Conservation (phyloP, 23 tunicate genomes). For the Trididemnum nubilum region DNA sequence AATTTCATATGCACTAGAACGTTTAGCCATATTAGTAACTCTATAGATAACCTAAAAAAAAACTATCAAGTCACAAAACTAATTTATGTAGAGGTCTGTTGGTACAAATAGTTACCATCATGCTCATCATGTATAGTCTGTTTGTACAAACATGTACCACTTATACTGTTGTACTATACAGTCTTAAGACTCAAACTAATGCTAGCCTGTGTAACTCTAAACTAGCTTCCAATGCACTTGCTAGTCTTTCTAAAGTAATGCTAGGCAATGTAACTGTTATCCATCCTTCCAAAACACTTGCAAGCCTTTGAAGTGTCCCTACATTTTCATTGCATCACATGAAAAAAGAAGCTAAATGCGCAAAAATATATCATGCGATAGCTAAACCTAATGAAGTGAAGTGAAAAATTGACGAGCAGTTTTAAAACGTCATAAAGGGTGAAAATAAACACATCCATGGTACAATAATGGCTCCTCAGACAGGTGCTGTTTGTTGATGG, state of each 20-base stretch:
- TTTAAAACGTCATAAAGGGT: conserved; percentile 18
- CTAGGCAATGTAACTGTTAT: conserved; percentile 21
- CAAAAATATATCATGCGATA: conserved; percentile 26
- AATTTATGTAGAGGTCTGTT: conserved; percentile 31
- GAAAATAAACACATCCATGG: conserved; percentile 25
- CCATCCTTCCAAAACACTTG: conserved; percentile 27
- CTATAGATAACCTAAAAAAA: conserved; percentile 11
- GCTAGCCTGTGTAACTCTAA: too few relatives aligned
- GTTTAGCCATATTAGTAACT: conserved; percentile 18
- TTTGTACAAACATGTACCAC: conserved; percentile 36
- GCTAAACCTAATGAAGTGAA: conserved; percentile 7
- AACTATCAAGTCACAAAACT: conserved; percentile 4
- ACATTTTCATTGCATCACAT: conserved; percentile 2
- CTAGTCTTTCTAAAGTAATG: too few relatives aligned
- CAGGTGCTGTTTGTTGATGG: conserved; percentile 2
- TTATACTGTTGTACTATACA: neutral
- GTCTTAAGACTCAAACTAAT: conserved; percentile 1
- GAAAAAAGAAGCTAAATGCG: conserved; percentile 26
- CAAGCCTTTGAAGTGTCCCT: conserved; percentile 18
- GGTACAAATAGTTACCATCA: conserved; percentile 40
- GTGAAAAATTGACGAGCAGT: neutral
- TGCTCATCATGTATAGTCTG: conserved; percentile 23
- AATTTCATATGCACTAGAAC: conserved; percentile 6
- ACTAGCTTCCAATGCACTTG: too few relatives aligned
- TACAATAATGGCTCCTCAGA: conserved; percentile 16